Evolutionary conservation across 2,113 vertebrate genomes (phyloP).

Genomic region (Dolichotis patagonum): DNA sequence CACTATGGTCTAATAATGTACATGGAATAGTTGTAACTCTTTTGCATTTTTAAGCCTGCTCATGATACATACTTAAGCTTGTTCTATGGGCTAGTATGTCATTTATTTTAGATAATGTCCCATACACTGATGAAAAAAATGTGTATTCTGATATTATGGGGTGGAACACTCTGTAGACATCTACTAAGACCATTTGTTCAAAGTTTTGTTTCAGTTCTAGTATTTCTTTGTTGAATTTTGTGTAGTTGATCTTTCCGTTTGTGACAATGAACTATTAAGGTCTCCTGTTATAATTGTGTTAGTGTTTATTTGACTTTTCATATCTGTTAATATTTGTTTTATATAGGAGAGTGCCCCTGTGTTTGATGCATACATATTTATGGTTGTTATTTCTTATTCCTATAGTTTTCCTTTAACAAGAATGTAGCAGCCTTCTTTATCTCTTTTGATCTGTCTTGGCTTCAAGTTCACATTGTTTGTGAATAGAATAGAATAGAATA

Average conservation of each 20-base stretch:
- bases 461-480: not conserved
- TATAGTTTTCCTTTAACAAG: not conserved
- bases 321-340: not conserved
- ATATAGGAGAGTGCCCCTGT: not conserved
- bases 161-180: not conserved
- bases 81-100: no score
- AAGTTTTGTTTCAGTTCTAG: not conserved
- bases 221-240: not conserved
- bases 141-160: not conserved
- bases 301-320: not conserved
- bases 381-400: not conserved
- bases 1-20: no score
- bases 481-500: not conserved
- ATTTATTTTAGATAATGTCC: no score
- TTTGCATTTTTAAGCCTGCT: no score
- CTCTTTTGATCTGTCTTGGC: not conserved
- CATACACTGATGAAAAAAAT: not conserved
- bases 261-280: not conserved
- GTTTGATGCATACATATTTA: no score
- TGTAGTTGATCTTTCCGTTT: not conserved
- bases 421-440: not conserved
- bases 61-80: no score
- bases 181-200: not conserved
- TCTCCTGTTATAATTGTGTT: not conserved
- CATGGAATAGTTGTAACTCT: no score